phyloP scores from a whole-genome alignment of 2,888 invertebrate genomes.

The Brachypterus glaber region DNA sequence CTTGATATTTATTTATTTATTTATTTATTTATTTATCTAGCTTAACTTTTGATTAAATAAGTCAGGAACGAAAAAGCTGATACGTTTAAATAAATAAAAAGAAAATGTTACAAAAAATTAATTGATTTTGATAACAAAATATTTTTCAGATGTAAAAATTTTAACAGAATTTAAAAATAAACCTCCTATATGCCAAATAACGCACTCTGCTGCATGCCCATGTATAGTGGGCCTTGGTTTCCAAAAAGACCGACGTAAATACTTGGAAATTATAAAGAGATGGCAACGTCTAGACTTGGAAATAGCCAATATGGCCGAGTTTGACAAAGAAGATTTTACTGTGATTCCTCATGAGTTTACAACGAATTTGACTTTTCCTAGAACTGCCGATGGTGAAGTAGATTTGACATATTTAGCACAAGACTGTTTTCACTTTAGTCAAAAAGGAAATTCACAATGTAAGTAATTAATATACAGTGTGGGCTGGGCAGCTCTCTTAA shows the following conservation, averaged over 20 bases:
- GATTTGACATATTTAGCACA: constrained; percentile 45
- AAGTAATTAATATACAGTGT: too few relatives aligned
- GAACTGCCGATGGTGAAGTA: constrained; percentile 32
- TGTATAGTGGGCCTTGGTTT: too few relatives aligned
- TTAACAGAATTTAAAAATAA: constrained; percentile 12
- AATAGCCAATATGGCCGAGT: too few relatives aligned
- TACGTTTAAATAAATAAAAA: too few relatives aligned
- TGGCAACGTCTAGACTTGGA: too few relatives aligned
- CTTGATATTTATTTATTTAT: too few relatives aligned
- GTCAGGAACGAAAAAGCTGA: background rate
- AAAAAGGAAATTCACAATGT: constrained; percentile 48
- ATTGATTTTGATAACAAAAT: background rate
- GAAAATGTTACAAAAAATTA: too few relatives aligned
- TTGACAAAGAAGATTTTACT: too few relatives aligned
- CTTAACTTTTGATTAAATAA: background rate
- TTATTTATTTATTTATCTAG: background rate
- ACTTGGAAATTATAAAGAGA: too few relatives aligned
- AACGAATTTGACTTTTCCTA: constrained; percentile 34
- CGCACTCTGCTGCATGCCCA: constrained; percentile 16
- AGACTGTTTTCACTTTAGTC: constrained; percentile 55
- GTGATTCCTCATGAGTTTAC: too few relatives aligned
- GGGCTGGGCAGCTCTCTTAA: too few relatives aligned
- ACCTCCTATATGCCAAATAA: constrained; percentile 12
- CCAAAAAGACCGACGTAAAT: too few relatives aligned
- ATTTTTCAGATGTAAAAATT: constrained; percentile 13